Evolutionary conservation across 92 coral and sea anemone genomes (phyloP), one percentile per base, ranked within the genome.

Genomic region (Parazoanthus darwini): DNA sequence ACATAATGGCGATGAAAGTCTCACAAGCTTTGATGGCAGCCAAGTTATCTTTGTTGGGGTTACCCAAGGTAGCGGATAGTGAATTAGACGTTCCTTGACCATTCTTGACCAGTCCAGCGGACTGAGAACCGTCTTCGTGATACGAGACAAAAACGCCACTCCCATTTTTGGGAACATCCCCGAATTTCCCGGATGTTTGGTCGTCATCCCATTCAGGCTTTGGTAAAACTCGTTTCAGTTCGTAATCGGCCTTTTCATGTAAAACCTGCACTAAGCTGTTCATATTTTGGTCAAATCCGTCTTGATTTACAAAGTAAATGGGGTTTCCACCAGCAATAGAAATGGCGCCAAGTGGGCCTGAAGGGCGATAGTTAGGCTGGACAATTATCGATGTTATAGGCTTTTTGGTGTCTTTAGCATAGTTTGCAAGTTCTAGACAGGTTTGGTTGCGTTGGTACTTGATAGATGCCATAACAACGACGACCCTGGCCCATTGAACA

Each of bases 391-490:
- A 67, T 14, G 89, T 87, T 0, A 94, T 92, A 8, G 93, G 95
- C 85, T 92, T 94, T 59, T 93, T 93, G 91, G 80, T 94, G 63
- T 93, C 94, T 58, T 94, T 94, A 26, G 97, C 97, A 74, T 92
- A 94, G 85, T 94, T 92, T 50, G 95, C 93, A 15, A 94, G 79
- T 82, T 94, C 97, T 4, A 90, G 90, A 63, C 94, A 94, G 78
- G 88, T 82, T 37, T 90, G 90, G 29, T 92, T 88, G 70, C 95
- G 93, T 85, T 94, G 97, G 89, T 94, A 94, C 82, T 88, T 88
- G 78, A 94, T 89, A 39, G 97, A 92, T 58, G 92, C 92, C 67
- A 94, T 85, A 9, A 92, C 25, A 14, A 94, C 92, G 59, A 94
- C 91, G 50, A 89, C 88, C 70, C 86, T 80, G 79, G 92, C 91